phyloP scores from a whole-genome alignment of 2,797 vertebrate genomes.

The Gadopsis bispinosus region DNA sequence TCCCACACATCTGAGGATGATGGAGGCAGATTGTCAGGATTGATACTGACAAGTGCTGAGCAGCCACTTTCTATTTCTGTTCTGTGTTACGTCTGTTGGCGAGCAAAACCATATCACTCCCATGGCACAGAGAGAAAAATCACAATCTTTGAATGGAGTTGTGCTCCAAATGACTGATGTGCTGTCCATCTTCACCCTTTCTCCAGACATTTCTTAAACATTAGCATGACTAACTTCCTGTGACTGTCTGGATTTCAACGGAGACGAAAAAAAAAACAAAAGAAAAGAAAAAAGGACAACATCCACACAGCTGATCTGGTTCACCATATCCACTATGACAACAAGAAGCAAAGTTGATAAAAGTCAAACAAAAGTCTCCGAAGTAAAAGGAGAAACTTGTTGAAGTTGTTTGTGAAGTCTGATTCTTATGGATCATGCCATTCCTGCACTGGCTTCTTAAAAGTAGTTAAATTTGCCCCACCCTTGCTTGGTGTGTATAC shows the following conservation, averaged over 20 bases:
- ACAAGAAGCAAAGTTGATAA: neutral
- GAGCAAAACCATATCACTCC: slow-evolving; percentile 25
- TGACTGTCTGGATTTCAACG: slow-evolving; percentile 3
- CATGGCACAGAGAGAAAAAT: slow-evolving; percentile 21
- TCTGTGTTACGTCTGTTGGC: slow-evolving; percentile 24
- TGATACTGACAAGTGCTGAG: slow-evolving; percentile 26
- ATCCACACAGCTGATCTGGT: slow-evolving; percentile 48
- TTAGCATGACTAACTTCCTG: neutral
- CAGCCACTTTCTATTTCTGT: slow-evolving; percentile 31
- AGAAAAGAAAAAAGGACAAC: neutral
- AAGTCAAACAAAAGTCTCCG: neutral
- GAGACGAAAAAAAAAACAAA: neutral
- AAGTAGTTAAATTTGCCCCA: slow-evolving; percentile 11
- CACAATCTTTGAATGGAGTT: neutral
- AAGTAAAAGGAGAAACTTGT: neutral
- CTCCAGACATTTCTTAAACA: neutral
- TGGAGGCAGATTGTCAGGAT: slow-evolving; percentile 26
- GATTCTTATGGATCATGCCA: slow-evolving; percentile 7
- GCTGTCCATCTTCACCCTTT: slow-evolving; percentile 13
- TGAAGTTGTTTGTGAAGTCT: slow-evolving; percentile 15
- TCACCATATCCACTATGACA: slow-evolving; percentile 24
- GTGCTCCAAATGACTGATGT: slow-evolving; percentile 16
- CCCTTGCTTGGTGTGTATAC: slow-evolving; percentile 24
- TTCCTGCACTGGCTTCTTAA: slow-evolving; percentile 24
- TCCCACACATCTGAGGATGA: slow-evolving; percentile 25